Conservation (phyloP, 1,140 invertebrate species). For the Venturia canescens region DNA sequence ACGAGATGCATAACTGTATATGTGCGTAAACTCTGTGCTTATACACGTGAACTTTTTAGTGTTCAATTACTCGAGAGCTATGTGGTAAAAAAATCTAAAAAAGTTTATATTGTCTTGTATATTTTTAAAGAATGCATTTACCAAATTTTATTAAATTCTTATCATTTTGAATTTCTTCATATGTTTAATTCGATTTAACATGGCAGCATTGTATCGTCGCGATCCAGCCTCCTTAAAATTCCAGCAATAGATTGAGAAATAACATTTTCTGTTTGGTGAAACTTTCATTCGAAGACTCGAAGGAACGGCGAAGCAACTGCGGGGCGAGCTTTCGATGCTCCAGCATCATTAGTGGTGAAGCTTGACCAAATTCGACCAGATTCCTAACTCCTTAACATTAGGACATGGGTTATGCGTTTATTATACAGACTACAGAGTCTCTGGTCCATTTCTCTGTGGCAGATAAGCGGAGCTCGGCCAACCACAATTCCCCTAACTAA, state of each 20-base stretch:
- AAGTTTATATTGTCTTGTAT: no score
- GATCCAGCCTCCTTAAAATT: neutral
- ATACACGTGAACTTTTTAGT: no score
- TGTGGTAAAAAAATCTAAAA: no score
- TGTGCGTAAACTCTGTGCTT: no score
- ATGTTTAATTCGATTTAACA: no score
- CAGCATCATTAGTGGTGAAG: conserved; percentile 8
- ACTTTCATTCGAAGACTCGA: neutral
- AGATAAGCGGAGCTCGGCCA: neutral
- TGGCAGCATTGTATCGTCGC: no score
- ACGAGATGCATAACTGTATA: no score
- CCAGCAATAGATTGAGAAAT: neutral
- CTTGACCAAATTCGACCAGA: neutral
- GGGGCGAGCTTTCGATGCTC: neutral
- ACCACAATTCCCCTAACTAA: neutral
- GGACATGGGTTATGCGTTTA: conserved; percentile 41
- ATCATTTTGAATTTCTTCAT: no score
- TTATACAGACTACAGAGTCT: neutral
- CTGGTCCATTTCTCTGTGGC: neutral
- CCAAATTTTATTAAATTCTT: no score
- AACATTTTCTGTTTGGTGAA: neutral
- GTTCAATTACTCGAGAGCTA: no score
- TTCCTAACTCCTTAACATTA: neutral
- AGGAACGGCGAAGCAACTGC: neutral
- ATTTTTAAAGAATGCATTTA: no score